phyloP scores from a whole-genome alignment of 2,113 vertebrate species.

The Cygnus atratus region DNA sequence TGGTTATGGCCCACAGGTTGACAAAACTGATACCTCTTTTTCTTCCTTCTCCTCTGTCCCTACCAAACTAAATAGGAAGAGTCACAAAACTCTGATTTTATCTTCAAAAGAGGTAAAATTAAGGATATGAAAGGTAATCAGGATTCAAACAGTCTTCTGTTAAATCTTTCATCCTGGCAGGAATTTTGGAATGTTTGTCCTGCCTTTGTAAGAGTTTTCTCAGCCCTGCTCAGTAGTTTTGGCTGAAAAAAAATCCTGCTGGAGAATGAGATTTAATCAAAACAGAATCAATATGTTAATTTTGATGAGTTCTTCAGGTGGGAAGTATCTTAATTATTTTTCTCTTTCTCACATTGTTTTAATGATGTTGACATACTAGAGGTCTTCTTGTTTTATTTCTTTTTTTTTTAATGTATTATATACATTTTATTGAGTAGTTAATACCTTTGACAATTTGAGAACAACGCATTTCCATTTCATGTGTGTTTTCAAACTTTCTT shows the following conservation, averaged over 20 bases:
- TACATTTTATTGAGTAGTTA: not conserved
- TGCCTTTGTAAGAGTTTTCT: not conserved
- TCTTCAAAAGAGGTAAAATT: not conserved
- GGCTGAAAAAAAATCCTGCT: not conserved
- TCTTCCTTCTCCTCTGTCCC: not conserved
- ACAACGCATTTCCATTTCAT: not conserved
- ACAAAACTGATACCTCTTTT: not conserved
- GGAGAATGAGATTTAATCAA: not conserved
- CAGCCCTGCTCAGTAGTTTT: not conserved
- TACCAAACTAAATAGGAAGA: not conserved
- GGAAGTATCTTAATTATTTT: not conserved
- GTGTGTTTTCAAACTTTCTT: not conserved
- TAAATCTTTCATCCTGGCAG: not conserved
- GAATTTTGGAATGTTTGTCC: not conserved
- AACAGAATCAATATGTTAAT: not conserved
- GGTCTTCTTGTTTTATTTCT: not conserved
- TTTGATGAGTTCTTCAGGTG: not conserved
- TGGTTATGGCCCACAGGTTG: not conserved
- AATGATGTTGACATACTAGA: not conserved
- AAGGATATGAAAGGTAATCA: not conserved
- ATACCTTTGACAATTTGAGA: not conserved
- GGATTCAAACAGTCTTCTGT: not conserved
- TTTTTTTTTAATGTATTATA: not conserved
- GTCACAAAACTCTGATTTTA: not conserved
- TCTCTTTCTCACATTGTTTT: not conserved